Base-by-base conservation (phyloP, 2,888 invertebrate genomes). In the Catocala fraxini region DNA sequence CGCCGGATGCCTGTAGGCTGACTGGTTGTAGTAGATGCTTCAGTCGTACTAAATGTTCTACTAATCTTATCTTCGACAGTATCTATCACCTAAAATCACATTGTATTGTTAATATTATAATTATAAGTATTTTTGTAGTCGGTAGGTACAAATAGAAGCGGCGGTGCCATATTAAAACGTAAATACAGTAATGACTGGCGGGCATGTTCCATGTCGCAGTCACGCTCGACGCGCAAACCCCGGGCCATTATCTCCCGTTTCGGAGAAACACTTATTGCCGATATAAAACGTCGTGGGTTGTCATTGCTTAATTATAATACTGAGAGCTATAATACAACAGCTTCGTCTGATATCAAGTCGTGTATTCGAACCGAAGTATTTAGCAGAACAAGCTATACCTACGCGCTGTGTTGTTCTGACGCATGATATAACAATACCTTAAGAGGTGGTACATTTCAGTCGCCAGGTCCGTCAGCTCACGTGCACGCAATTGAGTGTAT, bases 211-310 rank as follows among this genome's bases (percentile, higher is more conserved):
- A 81, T 80, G 84, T 82, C 84, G 77, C 82, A 78, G 84, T 87
- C 85, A 86, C 84, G 89, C 77, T 80, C 71, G 63, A 68, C 77
- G 81, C 83, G 73, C 81, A 75, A 83, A 80, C 80, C 77, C 71
- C 78, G 75, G 69, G 68, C 82, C 74, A 89, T 90, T 90, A 89
- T 89, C 82, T 89, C 86, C 90, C 89, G 90, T 88, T 90, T 81
- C 73, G 70, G 76, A 84, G 83, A 79, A 78, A 77, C 78, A 80
- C 78, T 79, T 77, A 73, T 68, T 73, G 76, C 70, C 57, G 73
- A 59, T 76, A 73, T 70, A 69, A 63, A 56, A 57, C 46, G 65
- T 63, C 68, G 63, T 65, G 58, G 51, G 68, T 73, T 64, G 63
- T 74, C 68, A 71, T 75, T 63, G 63, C 69, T 68, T 74, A n/a